Percentiles rank a stretch among this genome's conserved stretches.
These are phyloP conservation scores for Chaenodraco wilsoni DNA, from an alignment of 2,797 vertebrate species.

Conservation along the genomic window DNA sequence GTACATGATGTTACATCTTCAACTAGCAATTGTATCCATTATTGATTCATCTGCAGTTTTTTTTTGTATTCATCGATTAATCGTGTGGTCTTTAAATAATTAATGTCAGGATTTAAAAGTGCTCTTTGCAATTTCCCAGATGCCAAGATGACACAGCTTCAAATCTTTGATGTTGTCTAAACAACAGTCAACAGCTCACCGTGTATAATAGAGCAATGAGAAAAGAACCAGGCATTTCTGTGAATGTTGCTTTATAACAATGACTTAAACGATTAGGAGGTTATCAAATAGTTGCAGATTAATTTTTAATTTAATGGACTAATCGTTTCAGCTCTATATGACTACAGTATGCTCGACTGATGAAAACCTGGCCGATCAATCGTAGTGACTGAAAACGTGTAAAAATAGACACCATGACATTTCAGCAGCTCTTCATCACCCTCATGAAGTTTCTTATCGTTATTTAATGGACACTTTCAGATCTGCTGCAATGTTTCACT, in stretches of 20 bases:
- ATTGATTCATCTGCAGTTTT: neutral
- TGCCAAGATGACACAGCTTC: neutral
- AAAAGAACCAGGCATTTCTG: neutral
- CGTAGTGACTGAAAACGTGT: slow-evolving; percentile 34
- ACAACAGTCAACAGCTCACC: neutral
- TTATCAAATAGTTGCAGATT: slow-evolving; percentile 17
- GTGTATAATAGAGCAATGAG: neutral
- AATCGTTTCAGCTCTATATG: slow-evolving; percentile 13
- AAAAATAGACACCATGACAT: slow-evolving; percentile 63
- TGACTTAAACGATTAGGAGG: neutral
- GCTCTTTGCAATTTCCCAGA: neutral
- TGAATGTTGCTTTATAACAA: neutral
- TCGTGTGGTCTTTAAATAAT: neutral
- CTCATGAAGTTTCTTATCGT: slow-evolving; percentile 19
- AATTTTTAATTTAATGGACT: slow-evolving; percentile 10
- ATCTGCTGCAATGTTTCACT: no score
- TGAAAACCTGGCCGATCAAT: slow-evolving; percentile 38
- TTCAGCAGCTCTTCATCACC: slow-evolving; percentile 38
- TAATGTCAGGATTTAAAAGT: neutral
- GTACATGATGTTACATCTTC: neutral
- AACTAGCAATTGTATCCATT: neutral
- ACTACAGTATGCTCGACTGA: slow-evolving; percentile 15
- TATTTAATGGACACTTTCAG: no score
- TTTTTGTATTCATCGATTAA: neutral
- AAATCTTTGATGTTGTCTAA: neutral